phyloP scores from a whole-genome alignment of 1,140 invertebrate genomes.

The Lutraria rhynchaena region DNA sequence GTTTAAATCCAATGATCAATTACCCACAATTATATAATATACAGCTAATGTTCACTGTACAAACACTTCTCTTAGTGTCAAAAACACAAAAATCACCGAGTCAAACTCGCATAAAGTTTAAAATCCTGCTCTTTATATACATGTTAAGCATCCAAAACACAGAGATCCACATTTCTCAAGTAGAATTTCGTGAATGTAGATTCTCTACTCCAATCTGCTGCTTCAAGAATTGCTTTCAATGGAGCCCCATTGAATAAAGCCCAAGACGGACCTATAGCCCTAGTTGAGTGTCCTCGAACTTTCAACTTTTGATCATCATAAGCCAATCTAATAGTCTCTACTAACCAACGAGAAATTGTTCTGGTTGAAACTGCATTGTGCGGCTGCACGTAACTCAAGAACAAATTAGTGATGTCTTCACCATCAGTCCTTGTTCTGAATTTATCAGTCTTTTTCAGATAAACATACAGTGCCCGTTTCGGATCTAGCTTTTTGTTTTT shows the following conservation, averaged over 20 bases:
- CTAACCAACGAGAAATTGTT: not conserved
- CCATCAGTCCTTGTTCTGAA: not conserved
- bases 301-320: not conserved
- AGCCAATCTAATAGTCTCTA: not conserved
- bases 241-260: not conserved
- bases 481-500: slow-evolving; percentile 16
- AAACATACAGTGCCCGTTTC: not conserved
- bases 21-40: no score
- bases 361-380: not conserved
- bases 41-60: no score
- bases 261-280: slow-evolving; percentile 9
- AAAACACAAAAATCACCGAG: not conserved
- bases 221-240: not conserved
- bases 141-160: not conserved
- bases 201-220: slow-evolving; percentile 25
- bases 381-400: slow-evolving; percentile 1
- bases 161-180: not conserved
- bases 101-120: slow-evolving; percentile 10
- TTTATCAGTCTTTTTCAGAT: slow-evolving; percentile 5
- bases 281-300: not conserved
- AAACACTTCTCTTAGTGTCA: no score
- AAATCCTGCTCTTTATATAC: not conserved
- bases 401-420: not conserved
- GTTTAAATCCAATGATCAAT: no score
- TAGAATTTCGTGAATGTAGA: slow-evolving; percentile 10